Evolutionary conservation across 2,113 vertebrate genomes (phyloP).

Genomic region (Orientallactaga bullata): DNA sequence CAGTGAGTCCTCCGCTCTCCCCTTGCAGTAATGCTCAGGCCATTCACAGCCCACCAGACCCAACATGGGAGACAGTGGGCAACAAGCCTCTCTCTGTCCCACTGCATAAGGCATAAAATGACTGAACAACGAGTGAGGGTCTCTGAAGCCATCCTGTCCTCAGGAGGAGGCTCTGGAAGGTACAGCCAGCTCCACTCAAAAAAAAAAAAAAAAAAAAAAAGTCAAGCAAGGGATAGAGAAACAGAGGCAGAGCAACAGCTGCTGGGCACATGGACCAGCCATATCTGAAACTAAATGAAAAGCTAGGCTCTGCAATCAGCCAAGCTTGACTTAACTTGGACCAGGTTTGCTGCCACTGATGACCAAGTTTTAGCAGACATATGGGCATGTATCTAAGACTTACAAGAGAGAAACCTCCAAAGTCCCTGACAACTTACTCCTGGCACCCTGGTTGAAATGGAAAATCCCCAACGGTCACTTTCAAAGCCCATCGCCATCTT

Average conservation of each 20-base stretch:
- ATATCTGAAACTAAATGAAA: not conserved
- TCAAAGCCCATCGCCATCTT: not conserved
- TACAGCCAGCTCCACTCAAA: not conserved
- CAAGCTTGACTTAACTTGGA: not conserved
- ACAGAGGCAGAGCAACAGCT: not conserved
- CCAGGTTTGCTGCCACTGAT: not conserved
- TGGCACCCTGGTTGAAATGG: not conserved
- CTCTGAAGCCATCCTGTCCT: not conserved
- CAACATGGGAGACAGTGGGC: not conserved
- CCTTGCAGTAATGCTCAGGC: not conserved
- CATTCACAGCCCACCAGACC: not conserved
- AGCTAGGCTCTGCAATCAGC: not conserved
- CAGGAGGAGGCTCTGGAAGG: not conserved
- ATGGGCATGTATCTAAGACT: not conserved
- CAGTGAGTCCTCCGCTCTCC: fast-evolving
- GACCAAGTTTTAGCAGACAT: not conserved
- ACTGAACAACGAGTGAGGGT: not conserved
- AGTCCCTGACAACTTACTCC: not conserved
- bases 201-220: too few species aligned
- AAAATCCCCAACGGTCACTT: not conserved
- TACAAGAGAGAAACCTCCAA: not conserved
- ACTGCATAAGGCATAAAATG: not conserved
- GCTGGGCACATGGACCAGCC: not conserved
- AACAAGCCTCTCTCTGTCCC: not conserved
- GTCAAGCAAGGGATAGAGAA: not conserved